Percentiles rank a stretch among this genome's conserved stretches.
Conservation (phyloP, 1,140 invertebrate species). For the Bombus consobrinus region DNA sequence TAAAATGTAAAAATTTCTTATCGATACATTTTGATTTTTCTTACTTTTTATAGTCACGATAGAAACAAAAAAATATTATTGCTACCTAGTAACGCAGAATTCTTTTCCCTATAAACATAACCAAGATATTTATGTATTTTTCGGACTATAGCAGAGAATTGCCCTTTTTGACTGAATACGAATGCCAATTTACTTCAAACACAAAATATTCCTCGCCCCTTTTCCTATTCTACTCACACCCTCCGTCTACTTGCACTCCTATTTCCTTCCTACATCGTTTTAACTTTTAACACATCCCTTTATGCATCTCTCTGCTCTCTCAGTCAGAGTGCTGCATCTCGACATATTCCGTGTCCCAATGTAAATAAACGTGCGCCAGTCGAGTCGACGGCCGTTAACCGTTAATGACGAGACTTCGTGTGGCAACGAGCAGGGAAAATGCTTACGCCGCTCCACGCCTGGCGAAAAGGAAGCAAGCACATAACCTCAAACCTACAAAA, state of each 20-base stretch:
- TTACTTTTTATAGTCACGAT: too few species aligned
- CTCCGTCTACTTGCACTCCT: slow-evolving; percentile 6
- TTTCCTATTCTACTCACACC: not conserved
- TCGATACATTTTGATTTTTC: too few species aligned
- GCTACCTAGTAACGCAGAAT: too few species aligned
- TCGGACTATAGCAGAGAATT: too few species aligned
- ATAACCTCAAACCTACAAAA: not conserved
- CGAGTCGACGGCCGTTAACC: slow-evolving; percentile 52
- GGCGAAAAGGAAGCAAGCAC: slow-evolving; percentile 43
- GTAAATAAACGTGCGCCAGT: slow-evolving; percentile 67
- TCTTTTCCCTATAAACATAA: too few species aligned
- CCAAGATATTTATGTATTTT: too few species aligned
- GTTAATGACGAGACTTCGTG: slow-evolving; percentile 64
- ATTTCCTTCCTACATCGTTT: not conserved
- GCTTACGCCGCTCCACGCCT: slow-evolving; percentile 23
- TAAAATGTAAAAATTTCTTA: too few species aligned
- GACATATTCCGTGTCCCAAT: slow-evolving; percentile 57
- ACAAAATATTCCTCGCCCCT: not conserved
- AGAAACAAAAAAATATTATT: too few species aligned
- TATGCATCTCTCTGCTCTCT: not conserved
- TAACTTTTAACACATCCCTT: not conserved
- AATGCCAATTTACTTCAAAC: not conserved
- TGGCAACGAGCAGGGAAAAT: slow-evolving; percentile 32
- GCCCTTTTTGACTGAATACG: too few species aligned
- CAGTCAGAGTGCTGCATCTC: not conserved